These are phyloP conservation scores for Lycophotia porphyrea DNA, from an alignment of 2,888 invertebrate genomes.

Conservation along the genomic window DNA sequence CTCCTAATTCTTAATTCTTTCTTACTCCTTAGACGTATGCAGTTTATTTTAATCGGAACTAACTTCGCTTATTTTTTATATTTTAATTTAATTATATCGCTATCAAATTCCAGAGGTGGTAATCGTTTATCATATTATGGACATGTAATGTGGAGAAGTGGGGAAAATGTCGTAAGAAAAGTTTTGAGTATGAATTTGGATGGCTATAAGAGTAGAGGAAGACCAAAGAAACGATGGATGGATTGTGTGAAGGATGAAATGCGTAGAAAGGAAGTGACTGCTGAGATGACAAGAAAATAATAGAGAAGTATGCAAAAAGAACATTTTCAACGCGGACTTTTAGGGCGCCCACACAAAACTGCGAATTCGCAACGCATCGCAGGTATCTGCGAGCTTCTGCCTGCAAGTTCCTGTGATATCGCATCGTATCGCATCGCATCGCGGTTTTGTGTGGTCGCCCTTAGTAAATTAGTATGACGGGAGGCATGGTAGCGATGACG, in stretches of 20 bases:
- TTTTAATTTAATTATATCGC: not conserved
- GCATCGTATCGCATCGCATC: too few relatives aligned
- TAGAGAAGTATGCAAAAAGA: not conserved
- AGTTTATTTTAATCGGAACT: not conserved
- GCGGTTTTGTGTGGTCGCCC: too few relatives aligned
- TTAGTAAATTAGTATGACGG: not conserved
- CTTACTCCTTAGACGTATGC: too few relatives aligned
- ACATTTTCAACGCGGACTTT: not conserved
- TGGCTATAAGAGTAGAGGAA: not conserved
- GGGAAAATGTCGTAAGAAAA: not conserved
- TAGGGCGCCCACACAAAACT: too few relatives aligned
- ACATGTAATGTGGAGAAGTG: not conserved
- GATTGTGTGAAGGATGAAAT: not conserved
- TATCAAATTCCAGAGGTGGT: not conserved
- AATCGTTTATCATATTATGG: not conserved
- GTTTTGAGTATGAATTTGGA: not conserved
- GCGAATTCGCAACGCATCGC: too few relatives aligned
- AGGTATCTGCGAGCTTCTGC: too few relatives aligned
- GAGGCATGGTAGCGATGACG: not conserved
- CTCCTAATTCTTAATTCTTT: too few relatives aligned
- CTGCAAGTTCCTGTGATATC: too few relatives aligned
- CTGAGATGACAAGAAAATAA: not conserved
- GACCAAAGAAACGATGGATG: not conserved
- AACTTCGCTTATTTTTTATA: too few relatives aligned
- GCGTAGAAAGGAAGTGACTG: not conserved